Evolutionary conservation across 2,113 vertebrate species (phyloP).

Genomic region (Phaethornis superciliosus): DNA sequence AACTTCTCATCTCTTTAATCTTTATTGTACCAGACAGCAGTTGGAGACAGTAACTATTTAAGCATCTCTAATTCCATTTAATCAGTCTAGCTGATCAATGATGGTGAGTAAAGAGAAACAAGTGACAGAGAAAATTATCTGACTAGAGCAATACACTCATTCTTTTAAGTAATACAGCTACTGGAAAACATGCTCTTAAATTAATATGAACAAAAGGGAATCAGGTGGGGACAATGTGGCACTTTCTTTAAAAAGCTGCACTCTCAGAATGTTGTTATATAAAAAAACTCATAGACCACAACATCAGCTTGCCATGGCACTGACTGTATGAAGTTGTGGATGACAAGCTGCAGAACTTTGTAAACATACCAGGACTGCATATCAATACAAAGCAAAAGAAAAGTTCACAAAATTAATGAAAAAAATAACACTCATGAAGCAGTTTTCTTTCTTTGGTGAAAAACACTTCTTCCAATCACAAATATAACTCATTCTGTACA

Average conservation of each 20-base stretch:
- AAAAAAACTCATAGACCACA: not conserved
- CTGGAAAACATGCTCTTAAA: not conserved
- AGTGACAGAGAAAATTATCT: constrained; percentile 53
- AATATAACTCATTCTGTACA: not conserved
- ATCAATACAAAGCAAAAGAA: not conserved
- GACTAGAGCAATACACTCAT: not conserved
- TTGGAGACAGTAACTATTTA: constrained; percentile 69
- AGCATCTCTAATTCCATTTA: constrained; percentile 73
- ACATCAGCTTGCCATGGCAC: not conserved
- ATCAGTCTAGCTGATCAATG: constrained; percentile 65
- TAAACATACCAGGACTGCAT: not conserved
- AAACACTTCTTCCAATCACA: not conserved
- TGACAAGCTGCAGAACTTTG: not conserved
- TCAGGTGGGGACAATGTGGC: not conserved
- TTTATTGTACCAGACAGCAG: constrained; percentile 58
- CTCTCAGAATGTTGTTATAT: not conserved
- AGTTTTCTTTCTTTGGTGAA: not conserved
- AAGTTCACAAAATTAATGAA: not conserved
- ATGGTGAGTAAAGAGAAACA: not conserved
- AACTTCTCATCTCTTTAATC: constrained; percentile 58
- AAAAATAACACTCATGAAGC: not conserved
- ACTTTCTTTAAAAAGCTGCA: not conserved
- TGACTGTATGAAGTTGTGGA: not conserved
- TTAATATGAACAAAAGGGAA: not conserved
- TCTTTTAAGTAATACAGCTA: not conserved